phyloP scores from a whole-genome alignment of 2,888 invertebrate species.

The Pecten maximus region DNA sequence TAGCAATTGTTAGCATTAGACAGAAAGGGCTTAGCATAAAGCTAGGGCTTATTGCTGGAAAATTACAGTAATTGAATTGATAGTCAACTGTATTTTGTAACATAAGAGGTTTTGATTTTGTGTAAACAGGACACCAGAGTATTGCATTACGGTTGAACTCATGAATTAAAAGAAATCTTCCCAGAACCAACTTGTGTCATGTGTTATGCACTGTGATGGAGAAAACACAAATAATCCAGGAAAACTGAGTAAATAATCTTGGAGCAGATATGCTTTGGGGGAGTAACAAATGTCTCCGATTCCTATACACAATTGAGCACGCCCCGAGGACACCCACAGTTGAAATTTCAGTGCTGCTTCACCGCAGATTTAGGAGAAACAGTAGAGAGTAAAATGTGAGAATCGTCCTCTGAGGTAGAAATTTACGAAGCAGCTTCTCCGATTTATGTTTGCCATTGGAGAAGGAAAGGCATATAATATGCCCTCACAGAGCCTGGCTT shows the following conservation, averaged over 20 bases:
- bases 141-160: background rate
- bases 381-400: constrained; percentile 28
- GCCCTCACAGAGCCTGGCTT: background rate
- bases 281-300: background rate
- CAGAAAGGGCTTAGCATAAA: too few species aligned
- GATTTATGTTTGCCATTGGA: constrained; percentile 11
- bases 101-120: background rate
- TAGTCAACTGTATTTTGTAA: too few species aligned
- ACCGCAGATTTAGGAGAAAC: constrained; percentile 20
- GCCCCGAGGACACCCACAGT: background rate
- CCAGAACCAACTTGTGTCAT: background rate
- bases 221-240: background rate
- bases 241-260: background rate
- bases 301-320: constrained; percentile 8
- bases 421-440: background rate
- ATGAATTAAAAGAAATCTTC: background rate
- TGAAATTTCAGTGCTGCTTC: constrained; percentile 17
- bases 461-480: background rate
- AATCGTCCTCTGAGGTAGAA: constrained; percentile 1
- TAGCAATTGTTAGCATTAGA: too few species aligned
- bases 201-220: background rate
- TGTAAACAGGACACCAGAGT: background rate
- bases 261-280: background rate
- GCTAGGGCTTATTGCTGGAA: too few species aligned
- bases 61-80: too few species aligned